Evolutionary conservation across 2,888 invertebrate genomes (phyloP).

Genomic region (Girardia tigrina): DNA sequence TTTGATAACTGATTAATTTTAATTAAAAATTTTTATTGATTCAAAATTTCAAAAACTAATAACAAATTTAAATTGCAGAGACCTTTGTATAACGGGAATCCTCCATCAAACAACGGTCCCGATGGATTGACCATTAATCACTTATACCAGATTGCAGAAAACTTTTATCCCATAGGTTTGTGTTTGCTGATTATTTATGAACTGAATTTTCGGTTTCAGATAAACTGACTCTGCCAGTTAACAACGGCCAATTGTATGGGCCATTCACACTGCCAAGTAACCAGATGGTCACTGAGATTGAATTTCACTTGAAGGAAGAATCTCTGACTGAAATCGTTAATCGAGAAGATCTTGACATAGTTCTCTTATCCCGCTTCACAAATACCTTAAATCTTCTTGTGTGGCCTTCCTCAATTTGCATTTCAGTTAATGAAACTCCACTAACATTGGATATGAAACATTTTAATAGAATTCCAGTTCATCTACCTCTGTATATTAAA

Average conservation of each 20-base stretch:
- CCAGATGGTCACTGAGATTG: neutral
- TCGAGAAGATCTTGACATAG: conserved; percentile 11
- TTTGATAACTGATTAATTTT: no score
- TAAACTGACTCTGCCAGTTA: neutral
- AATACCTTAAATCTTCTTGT: neutral
- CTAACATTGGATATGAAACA: neutral
- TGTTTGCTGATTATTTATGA: neutral
- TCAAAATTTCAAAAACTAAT: no score
- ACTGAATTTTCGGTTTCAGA: neutral
- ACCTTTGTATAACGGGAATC: no score
- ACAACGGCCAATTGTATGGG: neutral
- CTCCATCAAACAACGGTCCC: no score
- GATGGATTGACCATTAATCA: no score
- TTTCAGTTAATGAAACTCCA: neutral
- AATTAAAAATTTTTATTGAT: no score
- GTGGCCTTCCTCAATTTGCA: neutral
- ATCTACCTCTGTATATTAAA: conserved; percentile 8
- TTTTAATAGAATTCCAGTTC: neutral
- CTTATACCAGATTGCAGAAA: conserved; percentile 3
- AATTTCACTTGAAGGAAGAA: conserved; percentile 7
- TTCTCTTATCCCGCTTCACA: neutral
- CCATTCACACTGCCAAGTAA: neutral
- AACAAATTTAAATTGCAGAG: no score
- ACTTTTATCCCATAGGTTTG: neutral
- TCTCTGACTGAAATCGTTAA: neutral